These are phyloP conservation scores for Venustoraphidia nigricollis DNA, from an alignment of 2,888 invertebrate species.

Conservation along the genomic window DNA sequence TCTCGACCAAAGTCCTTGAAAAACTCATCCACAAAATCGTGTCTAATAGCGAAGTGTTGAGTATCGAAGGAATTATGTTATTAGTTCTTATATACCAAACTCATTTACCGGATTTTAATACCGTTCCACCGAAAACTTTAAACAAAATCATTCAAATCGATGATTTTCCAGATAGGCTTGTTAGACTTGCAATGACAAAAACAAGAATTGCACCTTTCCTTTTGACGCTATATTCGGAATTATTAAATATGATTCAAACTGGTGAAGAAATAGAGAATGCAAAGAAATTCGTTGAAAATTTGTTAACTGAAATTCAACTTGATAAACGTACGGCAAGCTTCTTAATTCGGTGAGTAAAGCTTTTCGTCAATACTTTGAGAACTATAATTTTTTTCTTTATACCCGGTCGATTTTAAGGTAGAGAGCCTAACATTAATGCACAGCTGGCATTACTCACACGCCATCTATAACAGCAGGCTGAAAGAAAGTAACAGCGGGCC, in stretches of 20 bases:
- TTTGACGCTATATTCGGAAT: slow-evolving; percentile 35
- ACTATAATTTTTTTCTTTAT: too few relatives aligned
- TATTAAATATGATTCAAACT: slow-evolving; percentile 33
- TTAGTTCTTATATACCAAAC: slow-evolving; percentile 55
- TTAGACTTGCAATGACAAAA: slow-evolving; percentile 35
- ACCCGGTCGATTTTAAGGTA: too few relatives aligned
- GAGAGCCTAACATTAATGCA: too few relatives aligned
- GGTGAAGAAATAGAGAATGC: slow-evolving; percentile 32
- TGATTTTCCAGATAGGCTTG: slow-evolving; percentile 34
- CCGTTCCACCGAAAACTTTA: slow-evolving; percentile 36
- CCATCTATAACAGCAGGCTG: too few relatives aligned
- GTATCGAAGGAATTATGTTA: slow-evolving; percentile 45
- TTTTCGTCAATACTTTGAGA: background rate
- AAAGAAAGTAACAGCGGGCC: too few relatives aligned
- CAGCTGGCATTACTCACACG: too few relatives aligned
- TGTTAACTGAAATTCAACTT: slow-evolving; percentile 44
- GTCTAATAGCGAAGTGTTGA: slow-evolving; percentile 35
- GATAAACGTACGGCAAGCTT: slow-evolving; percentile 35
- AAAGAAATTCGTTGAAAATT: slow-evolving; percentile 35
- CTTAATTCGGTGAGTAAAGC: slow-evolving; percentile 37
- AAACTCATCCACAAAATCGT: slow-evolving; percentile 43
- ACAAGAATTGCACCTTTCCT: slow-evolving; percentile 41
- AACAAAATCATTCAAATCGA: slow-evolving; percentile 29
- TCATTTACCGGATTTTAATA: slow-evolving; percentile 33
- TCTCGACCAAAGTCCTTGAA: slow-evolving; percentile 24